Base-by-base conservation (phyloP, 1,140 invertebrate genomes). In the Platyura marginata region DNA sequence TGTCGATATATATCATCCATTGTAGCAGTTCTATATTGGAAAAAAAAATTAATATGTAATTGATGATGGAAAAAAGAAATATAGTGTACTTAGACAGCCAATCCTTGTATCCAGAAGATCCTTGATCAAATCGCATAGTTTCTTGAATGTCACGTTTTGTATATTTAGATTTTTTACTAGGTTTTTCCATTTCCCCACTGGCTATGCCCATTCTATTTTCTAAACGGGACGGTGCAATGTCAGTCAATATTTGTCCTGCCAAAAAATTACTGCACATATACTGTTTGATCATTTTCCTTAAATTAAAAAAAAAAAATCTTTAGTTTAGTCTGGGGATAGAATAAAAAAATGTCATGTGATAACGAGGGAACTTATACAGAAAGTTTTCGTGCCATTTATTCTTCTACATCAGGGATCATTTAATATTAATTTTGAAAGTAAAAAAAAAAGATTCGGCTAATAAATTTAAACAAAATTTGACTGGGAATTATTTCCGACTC, bases 221-320 rank as follows among this genome's bases (percentile, higher is more conserved):
- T 21, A 66, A 61, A 3, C 9, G n/a, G 16, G n/a, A 51, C 3
- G 62, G 52, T 21, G 59, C 63, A 40, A 74, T 66, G 46, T 70
- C 63, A 11, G 61, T 57, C 13, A 75, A 56, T 45, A 77, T 76
- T 61, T 74, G 65, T 44, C 73, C 69, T 0, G 73, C 73, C 18
- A 77, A 49, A 51, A 70, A 77, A 49, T 64, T 73, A 33, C 70
- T 65, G 47, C 73, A 75, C 18, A 75, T 53, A 58, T 74, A 76
- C 51, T 77, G 71, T 50, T 76, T 76, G 65, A 77, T 73, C 55
- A 65, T 69, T 48, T 66, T 66, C 44, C 72, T 76, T 46, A 25
- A 44, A 49, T 44, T 29, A 6, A 29, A 29, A 51, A 48, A 46
- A 33, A 51, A n/a, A n/a, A n/a, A n/a, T n/a, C n/a, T n/a, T n/a